phyloP scores from a whole-genome alignment of 2,888 invertebrate genomes.

The Drosophila melanosoma region DNA sequence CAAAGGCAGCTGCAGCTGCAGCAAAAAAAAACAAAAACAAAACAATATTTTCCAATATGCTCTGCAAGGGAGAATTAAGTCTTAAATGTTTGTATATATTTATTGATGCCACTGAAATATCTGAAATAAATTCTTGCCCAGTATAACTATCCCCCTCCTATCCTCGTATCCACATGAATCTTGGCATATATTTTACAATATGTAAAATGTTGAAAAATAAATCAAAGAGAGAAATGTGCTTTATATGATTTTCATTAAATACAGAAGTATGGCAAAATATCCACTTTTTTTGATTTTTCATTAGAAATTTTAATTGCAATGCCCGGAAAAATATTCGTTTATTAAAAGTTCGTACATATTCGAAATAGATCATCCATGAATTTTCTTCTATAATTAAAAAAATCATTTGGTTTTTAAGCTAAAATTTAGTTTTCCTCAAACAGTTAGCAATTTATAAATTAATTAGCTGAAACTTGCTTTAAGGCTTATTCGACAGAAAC shows the following conservation, averaged over 20 bases:
- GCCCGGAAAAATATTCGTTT: not conserved
- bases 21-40: not conserved
- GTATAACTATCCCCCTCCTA: not conserved
- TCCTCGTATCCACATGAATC: not conserved
- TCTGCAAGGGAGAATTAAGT: not conserved
- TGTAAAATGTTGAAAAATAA: not conserved
- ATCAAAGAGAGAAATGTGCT: not conserved
- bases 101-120: not conserved
- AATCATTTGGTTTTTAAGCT: not conserved
- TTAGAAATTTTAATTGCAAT: not conserved
- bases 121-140: not conserved
- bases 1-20: slow-evolving; percentile 28
- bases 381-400: not conserved
- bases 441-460: not conserved
- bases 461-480: not conserved
- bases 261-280: not conserved
- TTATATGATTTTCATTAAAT: not conserved
- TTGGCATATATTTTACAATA: not conserved
- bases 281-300: too few species aligned
- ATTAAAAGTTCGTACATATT: not conserved
- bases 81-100: not conserved
- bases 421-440: not conserved
- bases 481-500: not conserved
- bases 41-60: not conserved
- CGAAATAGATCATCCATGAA: not conserved